Percentiles rank a stretch among this genome's conserved stretches.
These are phyloP conservation scores for Paelopatides confundens DNA, from an alignment of 53 echinoderm and acorn worm genomes.

Conservation along the genomic window DNA sequence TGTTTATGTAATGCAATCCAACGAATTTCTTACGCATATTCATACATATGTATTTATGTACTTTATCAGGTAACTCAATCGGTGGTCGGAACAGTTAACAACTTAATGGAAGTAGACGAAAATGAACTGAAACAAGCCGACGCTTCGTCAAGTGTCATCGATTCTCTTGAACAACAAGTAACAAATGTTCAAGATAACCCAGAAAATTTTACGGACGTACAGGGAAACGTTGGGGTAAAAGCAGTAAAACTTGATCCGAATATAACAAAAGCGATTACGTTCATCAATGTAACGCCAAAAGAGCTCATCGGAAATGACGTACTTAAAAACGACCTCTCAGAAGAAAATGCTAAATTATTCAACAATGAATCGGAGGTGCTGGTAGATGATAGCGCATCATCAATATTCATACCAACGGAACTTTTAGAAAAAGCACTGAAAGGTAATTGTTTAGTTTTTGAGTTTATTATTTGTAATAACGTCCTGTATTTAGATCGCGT, in stretches of 20 bases:
- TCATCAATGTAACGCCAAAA: neutral
- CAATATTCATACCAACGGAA: neutral
- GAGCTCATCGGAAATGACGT: neutral
- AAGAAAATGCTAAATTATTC: neutral
- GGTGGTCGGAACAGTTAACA: constrained; percentile 28
- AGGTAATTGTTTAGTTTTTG: neutral
- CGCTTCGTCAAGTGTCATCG: neutral
- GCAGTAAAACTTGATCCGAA: constrained; percentile 12
- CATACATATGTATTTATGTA: neutral
- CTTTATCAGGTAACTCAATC: constrained; percentile 22
- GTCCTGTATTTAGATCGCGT: too few species aligned
- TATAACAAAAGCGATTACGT: constrained; percentile 14
- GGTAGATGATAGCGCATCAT: neutral
- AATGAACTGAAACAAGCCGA: neutral
- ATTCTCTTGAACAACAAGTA: constrained; percentile 19
- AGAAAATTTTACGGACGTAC: constrained; percentile 27
- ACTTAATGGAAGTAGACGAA: constrained; percentile 25
- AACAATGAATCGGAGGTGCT: neutral
- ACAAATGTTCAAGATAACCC: constrained; percentile 27
- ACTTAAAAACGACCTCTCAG: neutral
- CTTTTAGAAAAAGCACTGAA: neutral
- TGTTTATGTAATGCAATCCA: too few species aligned
- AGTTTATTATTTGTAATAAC: too few species aligned
- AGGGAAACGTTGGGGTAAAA: constrained; percentile 10
- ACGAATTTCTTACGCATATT: too few species aligned